phyloP scores from a whole-genome alignment of 2,888 invertebrate genomes.

The Biston stratarius region DNA sequence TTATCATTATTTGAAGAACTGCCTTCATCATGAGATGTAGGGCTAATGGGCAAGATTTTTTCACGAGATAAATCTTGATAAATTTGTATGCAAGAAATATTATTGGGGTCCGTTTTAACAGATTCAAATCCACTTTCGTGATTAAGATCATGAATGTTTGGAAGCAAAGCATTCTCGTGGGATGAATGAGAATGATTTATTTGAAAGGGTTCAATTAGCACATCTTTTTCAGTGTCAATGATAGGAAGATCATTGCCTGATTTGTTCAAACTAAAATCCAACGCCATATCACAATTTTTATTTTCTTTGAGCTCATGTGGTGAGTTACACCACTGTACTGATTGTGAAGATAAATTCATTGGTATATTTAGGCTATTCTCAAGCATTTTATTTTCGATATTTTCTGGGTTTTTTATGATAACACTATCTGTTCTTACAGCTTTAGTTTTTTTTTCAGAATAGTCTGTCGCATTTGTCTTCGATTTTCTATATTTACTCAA shows the following conservation, averaged over 20 bases:
- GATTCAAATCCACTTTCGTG: not conserved
- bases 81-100: not conserved
- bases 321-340: conserved; percentile 19
- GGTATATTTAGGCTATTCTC: conserved; percentile 40
- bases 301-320: conserved; percentile 28
- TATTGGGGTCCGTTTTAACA: not conserved
- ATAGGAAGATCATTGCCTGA: conserved; percentile 35
- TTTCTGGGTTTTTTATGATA: conserved; percentile 82
- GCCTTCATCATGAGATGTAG: not conserved
- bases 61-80: conserved; percentile 1
- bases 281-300: conserved; percentile 56
- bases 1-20: not conserved
- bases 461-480: conserved; percentile 53
- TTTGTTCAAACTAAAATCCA: conserved; percentile 73
- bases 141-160: not conserved
- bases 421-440: conserved; percentile 76
- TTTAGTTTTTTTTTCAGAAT: conserved; percentile 50
- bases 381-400: conserved; percentile 54
- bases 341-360: conserved; percentile 61
- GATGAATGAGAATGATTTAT: not conserved
- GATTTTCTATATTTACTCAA: conserved; percentile 76
- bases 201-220: conserved; percentile 11
- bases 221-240: conserved; percentile 40
- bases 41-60: not conserved
- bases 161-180: conserved; percentile 2